Percentiles rank a stretch among this genome's conserved stretches.
Evolutionary conservation across 2,888 invertebrate genomes (phyloP).

Genomic region (Torymus auratus): DNA sequence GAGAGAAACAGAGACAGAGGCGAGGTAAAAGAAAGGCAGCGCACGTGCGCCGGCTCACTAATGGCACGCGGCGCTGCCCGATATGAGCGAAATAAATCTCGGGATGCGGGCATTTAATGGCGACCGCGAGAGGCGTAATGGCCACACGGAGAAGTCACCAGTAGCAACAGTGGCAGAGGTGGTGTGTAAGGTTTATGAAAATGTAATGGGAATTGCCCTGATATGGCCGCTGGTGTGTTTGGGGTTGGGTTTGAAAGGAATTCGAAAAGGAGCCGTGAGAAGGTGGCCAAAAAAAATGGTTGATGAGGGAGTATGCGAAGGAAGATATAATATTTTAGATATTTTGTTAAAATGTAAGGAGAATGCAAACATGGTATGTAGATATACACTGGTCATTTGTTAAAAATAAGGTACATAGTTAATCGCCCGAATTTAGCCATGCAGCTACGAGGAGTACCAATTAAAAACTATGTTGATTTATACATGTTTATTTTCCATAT

Average conservation of each 20-base stretch:
- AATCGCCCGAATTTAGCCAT: not conserved
- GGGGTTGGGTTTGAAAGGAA: no score
- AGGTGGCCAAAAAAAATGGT: no score
- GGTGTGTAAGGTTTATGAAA: conserved; percentile 55
- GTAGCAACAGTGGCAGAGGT: conserved; percentile 49
- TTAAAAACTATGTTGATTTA: no score
- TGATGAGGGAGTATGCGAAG: no score
- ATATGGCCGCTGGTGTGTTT: not conserved
- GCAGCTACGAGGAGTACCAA: not conserved
- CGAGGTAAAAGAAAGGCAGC: conserved; percentile 61
- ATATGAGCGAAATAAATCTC: conserved; percentile 75
- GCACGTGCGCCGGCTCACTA: conserved; percentile 33
- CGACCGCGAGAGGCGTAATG: conserved; percentile 49
- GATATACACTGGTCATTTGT: no score
- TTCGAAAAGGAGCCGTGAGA: no score
- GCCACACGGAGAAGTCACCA: conserved; percentile 20
- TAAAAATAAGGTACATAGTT: no score
- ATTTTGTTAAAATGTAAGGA: no score
- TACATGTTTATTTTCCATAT: no score
- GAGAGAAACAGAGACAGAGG: conserved; percentile 53
- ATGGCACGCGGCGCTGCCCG: conserved; percentile 63
- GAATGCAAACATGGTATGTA: no score
- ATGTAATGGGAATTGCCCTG: conserved; percentile 11
- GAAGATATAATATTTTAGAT: no score
- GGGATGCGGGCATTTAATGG: conserved; percentile 69